These are phyloP conservation scores for Collichthys lucidus DNA, from an alignment of 2,113 vertebrate species.

Conservation along the genomic window DNA sequence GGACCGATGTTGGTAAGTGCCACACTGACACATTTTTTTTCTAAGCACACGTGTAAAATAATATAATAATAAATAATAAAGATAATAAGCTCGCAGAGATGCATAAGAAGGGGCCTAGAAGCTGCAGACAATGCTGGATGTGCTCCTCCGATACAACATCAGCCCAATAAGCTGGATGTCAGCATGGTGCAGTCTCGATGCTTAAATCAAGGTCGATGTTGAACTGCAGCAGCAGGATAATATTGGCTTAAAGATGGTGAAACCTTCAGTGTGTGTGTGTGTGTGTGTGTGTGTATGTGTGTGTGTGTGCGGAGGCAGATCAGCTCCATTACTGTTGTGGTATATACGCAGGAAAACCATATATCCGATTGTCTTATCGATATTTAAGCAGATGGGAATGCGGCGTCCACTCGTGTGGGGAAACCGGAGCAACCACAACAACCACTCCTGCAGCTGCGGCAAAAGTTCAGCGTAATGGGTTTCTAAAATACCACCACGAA, in stretches of 20 bases:
- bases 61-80: background rate
- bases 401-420: constrained; percentile 59
- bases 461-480: constrained; percentile 70
- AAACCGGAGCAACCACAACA: constrained; percentile 65
- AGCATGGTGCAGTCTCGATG: constrained; percentile 76
- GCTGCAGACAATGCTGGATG: constrained; percentile 58
- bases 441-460: constrained; percentile 78
- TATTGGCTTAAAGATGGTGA: constrained; percentile 27
- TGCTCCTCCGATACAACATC: constrained; percentile 53
- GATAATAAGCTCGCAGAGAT: background rate
- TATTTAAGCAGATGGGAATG: constrained; percentile 58
- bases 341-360: constrained; percentile 24
- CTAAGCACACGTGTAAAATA: background rate
- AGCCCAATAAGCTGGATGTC: constrained; percentile 59
- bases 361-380: constrained; percentile 61
- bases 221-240: constrained; percentile 51
- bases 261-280: background rate
- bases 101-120: constrained; percentile 28
- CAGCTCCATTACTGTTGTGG: constrained; percentile 18
- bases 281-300: background rate
- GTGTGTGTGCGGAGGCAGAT: background rate
- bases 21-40: background rate
- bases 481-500: constrained; percentile 46
- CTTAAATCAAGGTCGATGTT: constrained; percentile 79
- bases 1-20: constrained; percentile 75